Base-by-base conservation (phyloP, 2,113 vertebrate genomes). In the Centrocercus urophasianus region DNA sequence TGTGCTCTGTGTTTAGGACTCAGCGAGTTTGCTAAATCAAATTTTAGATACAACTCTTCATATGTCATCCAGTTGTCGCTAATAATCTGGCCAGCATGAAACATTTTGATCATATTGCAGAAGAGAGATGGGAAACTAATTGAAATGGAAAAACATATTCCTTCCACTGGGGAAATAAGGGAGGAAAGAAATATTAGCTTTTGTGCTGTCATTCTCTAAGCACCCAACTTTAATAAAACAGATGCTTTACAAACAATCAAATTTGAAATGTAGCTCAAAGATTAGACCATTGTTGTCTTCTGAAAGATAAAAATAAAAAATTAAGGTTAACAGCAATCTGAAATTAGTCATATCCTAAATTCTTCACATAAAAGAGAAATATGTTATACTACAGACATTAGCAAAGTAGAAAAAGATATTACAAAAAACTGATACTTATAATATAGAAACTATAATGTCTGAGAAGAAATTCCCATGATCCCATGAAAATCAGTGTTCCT, bases 131-230 rank as follows among this genome's bases (percentile, higher is more conserved):
- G 80, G 79, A 96, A 94, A 86, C 61, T 96, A 96, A 95, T 88
- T 95, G 88, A 90, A 92, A 66, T 67, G 20, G 73, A 92, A 92
- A 81, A 95, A 90, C 28, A 30, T 83, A 86, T 75, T 96, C 17
- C 11, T 86, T 94, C 76, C 95, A 95, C 90, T 69, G 43, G 93
- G 88, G 92, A 96, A 96, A 96, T 96, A 94, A 96, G n/a, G 14
- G 36, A 88, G 42, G 52, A 91, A 88, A 64, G 52, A 86, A 88
- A 83, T 88, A 96, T 71, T 93, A 83, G 61, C 2, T 75, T 94
- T 90, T 86, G 52, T 72, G 38, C 61, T 88, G 83, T 84, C 76
- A 52, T 81, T 88, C 52, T 84, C 86, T 48, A 7, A 57, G 38
- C 22, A 43, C 93, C 32, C 69, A 86, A 75, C 83, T 93, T 67